Conservation (phyloP, 2,113 vertebrate genomes). For the Corythornis cristatus region DNA sequence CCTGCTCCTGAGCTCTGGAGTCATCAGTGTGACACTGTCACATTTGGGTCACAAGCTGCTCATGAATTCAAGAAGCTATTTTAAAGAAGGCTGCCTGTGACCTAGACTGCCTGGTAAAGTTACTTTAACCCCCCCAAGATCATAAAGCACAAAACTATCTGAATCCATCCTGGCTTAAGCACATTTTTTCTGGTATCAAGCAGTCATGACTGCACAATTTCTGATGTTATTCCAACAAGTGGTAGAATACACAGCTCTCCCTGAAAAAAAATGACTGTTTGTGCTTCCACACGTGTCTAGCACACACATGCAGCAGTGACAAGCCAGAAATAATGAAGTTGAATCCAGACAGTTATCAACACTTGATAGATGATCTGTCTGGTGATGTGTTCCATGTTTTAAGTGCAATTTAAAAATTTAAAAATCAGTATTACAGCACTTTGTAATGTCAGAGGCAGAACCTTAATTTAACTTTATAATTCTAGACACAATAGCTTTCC, state of each 20-base stretch:
- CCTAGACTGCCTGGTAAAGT: background rate
- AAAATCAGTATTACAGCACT: constrained; percentile 53
- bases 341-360: constrained; percentile 14
- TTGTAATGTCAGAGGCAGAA: constrained; percentile 48
- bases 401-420: constrained; percentile 64
- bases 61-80: background rate
- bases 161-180: background rate
- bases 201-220: background rate
- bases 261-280: background rate
- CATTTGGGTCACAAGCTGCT: background rate
- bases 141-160: background rate
- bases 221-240: background rate
- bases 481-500: constrained; percentile 20
- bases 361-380: constrained; percentile 2
- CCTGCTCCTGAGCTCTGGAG: background rate
- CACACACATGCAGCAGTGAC: background rate
- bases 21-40: background rate
- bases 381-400: background rate
- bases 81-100: background rate
- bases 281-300: background rate
- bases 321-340: constrained; percentile 6
- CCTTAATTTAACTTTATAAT: constrained; percentile 52
- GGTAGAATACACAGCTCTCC: background rate
- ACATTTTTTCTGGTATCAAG: background rate
- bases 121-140: background rate